These are phyloP conservation scores for Columbina picui DNA, from an alignment of 2,113 vertebrate genomes.

Conservation along the genomic window DNA sequence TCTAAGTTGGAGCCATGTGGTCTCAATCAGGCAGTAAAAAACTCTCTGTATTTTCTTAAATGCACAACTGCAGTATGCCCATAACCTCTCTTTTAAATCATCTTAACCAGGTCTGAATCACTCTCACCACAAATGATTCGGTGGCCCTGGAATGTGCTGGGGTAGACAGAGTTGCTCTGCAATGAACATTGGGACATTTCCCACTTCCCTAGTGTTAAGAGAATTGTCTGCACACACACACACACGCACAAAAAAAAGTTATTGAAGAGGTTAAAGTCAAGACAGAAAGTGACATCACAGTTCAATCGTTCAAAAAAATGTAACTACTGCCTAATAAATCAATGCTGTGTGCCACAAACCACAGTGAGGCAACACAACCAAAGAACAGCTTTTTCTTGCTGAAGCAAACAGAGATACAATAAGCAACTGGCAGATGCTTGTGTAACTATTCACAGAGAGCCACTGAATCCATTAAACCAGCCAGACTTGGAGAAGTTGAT, in stretches of 20 bases:
- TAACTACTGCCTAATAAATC: constrained; percentile 72
- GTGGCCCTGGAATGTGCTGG: constrained; percentile 78
- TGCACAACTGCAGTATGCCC: constrained; percentile 74
- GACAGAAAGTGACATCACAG: constrained; percentile 78
- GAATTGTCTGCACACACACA: constrained; percentile 39
- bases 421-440: constrained; percentile 73
- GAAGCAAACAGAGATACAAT: constrained; percentile 74
- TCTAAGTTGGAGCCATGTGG: constrained; percentile 79
- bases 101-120: constrained; percentile 79
- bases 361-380: constrained; percentile 59
- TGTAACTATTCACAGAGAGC: constrained; percentile 75
- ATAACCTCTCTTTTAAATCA: constrained; percentile 80
- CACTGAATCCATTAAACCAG: constrained; percentile 42
- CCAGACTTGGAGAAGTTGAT: constrained; percentile 6
- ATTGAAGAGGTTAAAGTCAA: constrained; percentile 62
- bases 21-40: constrained; percentile 80
- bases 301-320: constrained; percentile 74
- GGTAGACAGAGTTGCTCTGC: constrained; percentile 72
- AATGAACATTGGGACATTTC: constrained; percentile 53
- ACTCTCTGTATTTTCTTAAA: constrained; percentile 77
- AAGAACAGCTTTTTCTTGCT: constrained; percentile 68
- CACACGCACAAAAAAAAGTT: neutral
- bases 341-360: constrained; percentile 71
- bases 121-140: constrained; percentile 77
- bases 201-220: constrained; percentile 38